Conservation (phyloP, 2,888 invertebrate species). For the Cephonodes hylas region DNA sequence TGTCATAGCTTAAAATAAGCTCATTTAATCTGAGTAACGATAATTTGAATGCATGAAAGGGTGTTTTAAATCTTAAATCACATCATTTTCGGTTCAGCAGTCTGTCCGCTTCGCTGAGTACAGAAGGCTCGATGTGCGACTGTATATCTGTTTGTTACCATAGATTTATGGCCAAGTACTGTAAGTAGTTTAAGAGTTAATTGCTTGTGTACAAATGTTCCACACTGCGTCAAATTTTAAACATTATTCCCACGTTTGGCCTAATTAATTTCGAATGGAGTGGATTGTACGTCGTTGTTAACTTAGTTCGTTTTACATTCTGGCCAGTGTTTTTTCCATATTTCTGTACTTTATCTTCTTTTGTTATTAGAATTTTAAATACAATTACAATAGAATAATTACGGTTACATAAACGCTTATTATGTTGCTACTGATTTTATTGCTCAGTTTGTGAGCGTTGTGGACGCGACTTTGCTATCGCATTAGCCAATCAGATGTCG, state of each 20-base stretch:
- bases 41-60: not conserved
- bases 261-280: constrained; percentile 46
- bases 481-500: not conserved
- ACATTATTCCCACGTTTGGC: constrained; percentile 54
- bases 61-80: constrained; percentile 34
- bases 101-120: constrained; percentile 62
- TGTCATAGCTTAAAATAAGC: too few species aligned
- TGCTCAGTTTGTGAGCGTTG: constrained; percentile 21
- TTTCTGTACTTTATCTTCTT: constrained; percentile 8
- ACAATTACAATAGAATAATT: constrained; percentile 67
- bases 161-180: constrained; percentile 77
- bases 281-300: constrained; percentile 45
- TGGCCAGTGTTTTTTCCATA: constrained; percentile 62
- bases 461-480: not conserved
- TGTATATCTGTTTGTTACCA: constrained; percentile 75
- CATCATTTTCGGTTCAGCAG: constrained; percentile 30
- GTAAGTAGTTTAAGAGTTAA: constrained; percentile 64
- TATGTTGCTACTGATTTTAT: constrained; percentile 62
- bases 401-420: constrained; percentile 64
- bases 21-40: too few species aligned
- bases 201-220: constrained; percentile 64
- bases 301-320: constrained; percentile 38
- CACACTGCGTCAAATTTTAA: constrained; percentile 37
- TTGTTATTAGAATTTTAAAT: constrained; percentile 24
- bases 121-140: constrained; percentile 51